phyloP scores from a whole-genome alignment of 2,113 vertebrate species.

The Smithornis capensis region DNA sequence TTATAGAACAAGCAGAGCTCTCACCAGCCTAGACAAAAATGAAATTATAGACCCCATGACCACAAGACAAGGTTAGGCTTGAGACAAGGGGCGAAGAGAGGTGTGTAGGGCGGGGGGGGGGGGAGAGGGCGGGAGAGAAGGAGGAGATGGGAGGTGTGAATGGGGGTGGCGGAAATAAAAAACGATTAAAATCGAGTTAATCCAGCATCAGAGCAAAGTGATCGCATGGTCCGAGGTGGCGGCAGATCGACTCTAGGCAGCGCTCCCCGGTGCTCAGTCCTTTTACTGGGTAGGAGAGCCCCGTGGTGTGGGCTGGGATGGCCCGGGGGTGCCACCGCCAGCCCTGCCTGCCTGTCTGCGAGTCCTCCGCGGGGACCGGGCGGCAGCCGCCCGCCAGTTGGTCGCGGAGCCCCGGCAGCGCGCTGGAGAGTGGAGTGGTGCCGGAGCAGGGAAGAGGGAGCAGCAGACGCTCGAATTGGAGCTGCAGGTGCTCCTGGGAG shows the following conservation, averaged over 20 bases:
- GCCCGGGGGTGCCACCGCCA: neutral
- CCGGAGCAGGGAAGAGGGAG: neutral
- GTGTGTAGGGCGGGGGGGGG: neutral
- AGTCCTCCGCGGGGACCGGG: neutral
- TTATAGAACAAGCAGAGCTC: constrained; percentile 81
- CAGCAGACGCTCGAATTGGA: neutral
- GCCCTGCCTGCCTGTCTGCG: neutral
- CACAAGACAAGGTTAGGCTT: constrained; percentile 78
- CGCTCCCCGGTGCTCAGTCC: neutral
- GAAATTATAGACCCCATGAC: constrained; percentile 88
- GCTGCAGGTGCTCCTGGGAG: neutral
- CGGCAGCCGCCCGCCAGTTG: neutral
- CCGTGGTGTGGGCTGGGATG: neutral
- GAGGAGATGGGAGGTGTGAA: constrained; percentile 3
- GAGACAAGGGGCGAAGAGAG: constrained; percentile 46
- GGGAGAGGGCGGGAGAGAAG: neutral
- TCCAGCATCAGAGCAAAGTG: constrained; percentile 69
- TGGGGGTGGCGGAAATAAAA: constrained; percentile 4
- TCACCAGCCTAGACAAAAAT: constrained; percentile 84
- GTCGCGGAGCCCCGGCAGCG: neutral
- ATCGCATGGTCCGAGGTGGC: constrained; percentile 43
- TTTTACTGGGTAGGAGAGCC: neutral
- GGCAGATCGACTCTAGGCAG: neutral
- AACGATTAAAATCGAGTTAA: constrained; percentile 76
- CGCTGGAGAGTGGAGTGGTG: neutral